Base-by-base conservation (phyloP, 2,888 invertebrate genomes). In the Limenitis camilla region DNA sequence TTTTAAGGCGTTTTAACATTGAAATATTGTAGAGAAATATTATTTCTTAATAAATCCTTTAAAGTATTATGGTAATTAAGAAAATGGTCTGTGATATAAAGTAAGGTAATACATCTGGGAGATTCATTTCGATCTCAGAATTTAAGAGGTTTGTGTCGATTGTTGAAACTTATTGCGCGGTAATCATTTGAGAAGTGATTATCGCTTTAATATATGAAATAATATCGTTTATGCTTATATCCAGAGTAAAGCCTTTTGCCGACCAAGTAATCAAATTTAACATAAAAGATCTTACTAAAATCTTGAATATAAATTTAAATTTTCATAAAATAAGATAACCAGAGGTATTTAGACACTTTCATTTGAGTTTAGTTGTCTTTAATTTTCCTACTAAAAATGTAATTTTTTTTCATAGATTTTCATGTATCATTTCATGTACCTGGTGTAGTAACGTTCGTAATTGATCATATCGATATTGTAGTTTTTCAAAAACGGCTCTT, bases 41-140 rank as follows among this genome's bases (percentile, higher is more conserved):
- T 61, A 55, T 55, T 62, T 58, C 54, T 54, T 60, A 60, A 59
- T 51, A 53, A 53, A 58, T 74, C 73, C 66, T 72, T 76, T 75
- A 76, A 82, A 82, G 82, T 84, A 84, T 85, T 84, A 83, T 77
- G 76, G 70, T 81, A 78, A 67, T 76, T 76, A 79, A 83, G 77
- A 72, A 74, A 80, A 81, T 77, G 76, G 81, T 78, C 85, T 85
- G 85, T 86, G 85, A 85, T 85, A 85, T 76, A 74, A 63, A 74
- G 74, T 83, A 81, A 81, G 79, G 68, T 47, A 44, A 65, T 68
- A 72, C 71, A 78, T 77, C 83, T 78, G 82, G 81, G 78, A 76
- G 79, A 74, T 64, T 66, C 71, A 65, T 67, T 70, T 63, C 66
- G 82, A 86, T 84, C 85, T 87, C 85, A 80, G 75, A 72, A 71